These are phyloP conservation scores for Zaprionus camerounensis DNA, from an alignment of 1,140 invertebrate genomes.

Conservation along the genomic window DNA sequence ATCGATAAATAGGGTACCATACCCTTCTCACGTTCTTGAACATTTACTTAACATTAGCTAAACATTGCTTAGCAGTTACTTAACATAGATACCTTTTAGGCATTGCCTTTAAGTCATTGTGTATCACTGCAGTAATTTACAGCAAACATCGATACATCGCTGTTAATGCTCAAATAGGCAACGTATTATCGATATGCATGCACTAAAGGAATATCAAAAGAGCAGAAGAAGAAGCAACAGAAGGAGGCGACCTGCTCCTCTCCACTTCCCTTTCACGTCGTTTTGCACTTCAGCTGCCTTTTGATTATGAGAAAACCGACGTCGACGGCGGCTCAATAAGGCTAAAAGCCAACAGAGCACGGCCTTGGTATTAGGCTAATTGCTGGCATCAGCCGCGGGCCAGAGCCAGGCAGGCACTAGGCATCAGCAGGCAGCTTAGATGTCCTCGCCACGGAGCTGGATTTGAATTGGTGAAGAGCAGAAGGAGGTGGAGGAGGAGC, in stretches of 20 bases:
- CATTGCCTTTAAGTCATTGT: no score
- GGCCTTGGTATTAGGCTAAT: constrained; percentile 76
- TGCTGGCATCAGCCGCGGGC: constrained; percentile 45
- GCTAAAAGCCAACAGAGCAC: constrained; percentile 67
- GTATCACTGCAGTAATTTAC: neutral
- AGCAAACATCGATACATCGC: neutral
- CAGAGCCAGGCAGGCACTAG: neutral
- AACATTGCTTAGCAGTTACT: neutral
- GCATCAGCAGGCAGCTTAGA: constrained; percentile 49
- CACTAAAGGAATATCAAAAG: neutral
- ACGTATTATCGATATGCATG: neutral
- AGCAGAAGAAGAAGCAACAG: no score
- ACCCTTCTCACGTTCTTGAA: neutral
- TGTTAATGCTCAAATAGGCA: neutral
- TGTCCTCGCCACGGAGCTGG: constrained; percentile 37
- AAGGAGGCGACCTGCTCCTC: no score
- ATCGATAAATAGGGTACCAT: no score
- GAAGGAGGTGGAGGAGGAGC: neutral
- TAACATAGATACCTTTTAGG: neutral
- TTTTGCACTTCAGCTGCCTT: neutral
- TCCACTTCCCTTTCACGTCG: neutral
- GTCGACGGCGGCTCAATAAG: constrained; percentile 58
- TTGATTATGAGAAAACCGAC: constrained; percentile 1
- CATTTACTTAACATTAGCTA: neutral
- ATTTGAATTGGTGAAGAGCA: constrained; percentile 22